Evolutionary conservation across 1,140 invertebrate genomes (phyloP), one percentile per base, ranked within the genome.

Genomic region (Vollenhovia emeryi): DNA sequence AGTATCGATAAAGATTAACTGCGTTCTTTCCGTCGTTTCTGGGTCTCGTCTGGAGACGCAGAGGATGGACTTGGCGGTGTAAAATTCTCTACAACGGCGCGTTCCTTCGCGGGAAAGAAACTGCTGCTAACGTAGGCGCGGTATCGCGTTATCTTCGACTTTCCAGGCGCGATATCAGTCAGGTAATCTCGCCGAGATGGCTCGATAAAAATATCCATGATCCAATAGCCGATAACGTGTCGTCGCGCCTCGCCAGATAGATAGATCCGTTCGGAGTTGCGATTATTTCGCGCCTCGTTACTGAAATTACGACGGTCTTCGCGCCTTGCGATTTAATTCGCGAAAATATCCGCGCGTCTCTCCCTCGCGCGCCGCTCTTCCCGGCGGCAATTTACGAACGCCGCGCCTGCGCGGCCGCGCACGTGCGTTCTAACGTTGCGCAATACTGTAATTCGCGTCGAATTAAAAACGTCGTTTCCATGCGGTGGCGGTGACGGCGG

Each of bases 131-230:
- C 30, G 8, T 57, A 82, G 66, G 8, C n/a, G 48, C 69, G 27
- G n/a, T 27, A 24, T 71, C 33, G n/a, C 48, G 74, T 89, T 90
- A 88, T 91, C 85, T 66, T 52, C 79, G 50, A 55, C 60, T 84
- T 86, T 27, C 55, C 71, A 36, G 27, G 1, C 21, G 50, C 60
- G 86, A 85, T 91, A 87, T 84, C 88, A 69, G 27, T 18, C 45
- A 48, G 52, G 76, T 89, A 87, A 89, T 89, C 82, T 82, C 60
- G 24, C 24, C 43, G 18, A 87, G 87, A 89, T 78, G 45, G 30
- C n/a, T 8, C 62, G 88, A 89, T 89, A 92, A 92, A 93, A 93
- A 93, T 93, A 93, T 87, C 91, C 80, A 40, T 91, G 91, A 93
- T 93, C 85, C 87, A 85, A 91, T 84, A 64, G 59, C 60, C 86